A percentile compares a stretch with the other conserved stretches of the same genome.
These are phyloP conservation scores for Chironomus tentans DNA, from an alignment of 2,888 invertebrate genomes.

Conservation along the genomic window DNA sequence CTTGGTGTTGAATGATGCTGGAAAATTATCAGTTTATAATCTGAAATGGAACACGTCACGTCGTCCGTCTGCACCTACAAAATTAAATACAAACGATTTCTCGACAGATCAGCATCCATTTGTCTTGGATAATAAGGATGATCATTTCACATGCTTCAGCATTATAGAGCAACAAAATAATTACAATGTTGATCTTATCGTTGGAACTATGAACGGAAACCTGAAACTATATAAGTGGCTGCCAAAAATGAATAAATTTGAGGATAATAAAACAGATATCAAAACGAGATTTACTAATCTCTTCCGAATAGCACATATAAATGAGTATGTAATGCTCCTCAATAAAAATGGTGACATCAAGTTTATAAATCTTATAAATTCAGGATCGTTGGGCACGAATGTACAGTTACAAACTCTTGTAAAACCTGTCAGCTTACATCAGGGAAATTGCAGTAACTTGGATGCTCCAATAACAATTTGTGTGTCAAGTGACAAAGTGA, in stretches of 20 bases:
- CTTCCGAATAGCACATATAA: conserved; percentile 2
- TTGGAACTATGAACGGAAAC: not conserved
- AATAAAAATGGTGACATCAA: not conserved
- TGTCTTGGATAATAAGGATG: not conserved
- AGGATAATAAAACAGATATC: not conserved
- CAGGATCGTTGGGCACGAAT: not conserved
- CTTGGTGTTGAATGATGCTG: conserved; percentile 37
- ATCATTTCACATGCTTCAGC: conserved; percentile 16
- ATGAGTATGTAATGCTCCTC: conserved; percentile 7
- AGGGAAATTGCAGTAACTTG: not conserved
- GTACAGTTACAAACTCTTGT: not conserved
- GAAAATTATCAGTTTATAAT: conserved; percentile 28
- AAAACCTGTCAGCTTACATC: conserved; percentile 12
- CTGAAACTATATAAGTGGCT: conserved; percentile 10
- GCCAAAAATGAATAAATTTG: conserved; percentile 2
- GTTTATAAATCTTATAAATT: conserved; percentile 4
- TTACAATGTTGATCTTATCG: conserved; percentile 2
- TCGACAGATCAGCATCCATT: not conserved
- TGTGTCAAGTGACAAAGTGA: not conserved
- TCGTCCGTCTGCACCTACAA: not conserved
- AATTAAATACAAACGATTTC: not conserved
- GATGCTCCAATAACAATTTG: not conserved
- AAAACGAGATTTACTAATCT: not conserved
- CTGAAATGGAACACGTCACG: not conserved
- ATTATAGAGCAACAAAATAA: not conserved